Percentiles rank a stretch among this genome's conserved stretches.
Conservation (phyloP, 1,140 invertebrate species). For the Diachasma alloeum region DNA sequence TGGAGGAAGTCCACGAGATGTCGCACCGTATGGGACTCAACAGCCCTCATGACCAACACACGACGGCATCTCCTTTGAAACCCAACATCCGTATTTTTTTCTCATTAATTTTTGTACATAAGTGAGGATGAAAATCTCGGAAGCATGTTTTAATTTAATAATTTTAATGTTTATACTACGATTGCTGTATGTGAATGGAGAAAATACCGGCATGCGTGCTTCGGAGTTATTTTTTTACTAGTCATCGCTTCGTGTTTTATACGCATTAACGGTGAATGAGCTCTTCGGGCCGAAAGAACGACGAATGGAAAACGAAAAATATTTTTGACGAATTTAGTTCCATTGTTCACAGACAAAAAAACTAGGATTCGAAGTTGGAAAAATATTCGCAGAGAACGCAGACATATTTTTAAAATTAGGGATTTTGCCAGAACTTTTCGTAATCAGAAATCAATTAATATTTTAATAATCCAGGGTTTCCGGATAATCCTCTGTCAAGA, state of each 20-base stretch:
- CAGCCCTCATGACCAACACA: slow-evolving; percentile 3
- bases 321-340: not conserved
- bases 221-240: slow-evolving; percentile 42
- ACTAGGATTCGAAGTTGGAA: not conserved
- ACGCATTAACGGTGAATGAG: slow-evolving; percentile 39
- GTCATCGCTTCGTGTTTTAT: slow-evolving; percentile 47
- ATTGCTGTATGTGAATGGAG: not conserved
- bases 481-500: no score
- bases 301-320: not conserved
- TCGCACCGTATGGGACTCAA: slow-evolving; percentile 49
- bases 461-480: no score
- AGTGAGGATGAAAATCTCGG: not conserved
- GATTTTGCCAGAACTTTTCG: no score
- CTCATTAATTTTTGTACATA: slow-evolving; percentile 14
- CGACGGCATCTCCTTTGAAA: slow-evolving; percentile 14
- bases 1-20: slow-evolving; percentile 75
- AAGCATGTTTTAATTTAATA: slow-evolving; percentile 7
- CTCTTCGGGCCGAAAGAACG: not conserved
- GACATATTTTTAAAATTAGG: no score
- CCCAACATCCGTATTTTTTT: not conserved
- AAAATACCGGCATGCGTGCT: slow-evolving; percentile 21
- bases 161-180: not conserved
- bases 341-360: not conserved
- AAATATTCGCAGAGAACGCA: no score
- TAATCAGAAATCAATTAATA: no score